phyloP scores from a whole-genome alignment of 2,113 vertebrate genomes.

The Panthera leo region DNA sequence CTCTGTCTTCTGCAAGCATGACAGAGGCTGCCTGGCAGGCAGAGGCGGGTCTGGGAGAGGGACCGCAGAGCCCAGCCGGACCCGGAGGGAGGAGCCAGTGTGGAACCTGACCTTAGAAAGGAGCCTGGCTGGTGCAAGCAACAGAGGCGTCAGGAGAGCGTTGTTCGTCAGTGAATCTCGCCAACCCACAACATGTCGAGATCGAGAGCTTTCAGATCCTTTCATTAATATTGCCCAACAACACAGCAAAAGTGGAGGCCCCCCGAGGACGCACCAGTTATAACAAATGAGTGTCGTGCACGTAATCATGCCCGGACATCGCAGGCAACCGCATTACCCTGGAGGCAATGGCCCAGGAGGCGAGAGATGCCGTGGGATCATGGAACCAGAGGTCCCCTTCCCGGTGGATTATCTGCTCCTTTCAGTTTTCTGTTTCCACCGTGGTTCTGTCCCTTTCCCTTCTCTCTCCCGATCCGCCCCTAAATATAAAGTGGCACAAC shows the following conservation, averaged over 20 bases:
- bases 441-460: neutral
- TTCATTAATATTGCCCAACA: neutral
- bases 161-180: neutral
- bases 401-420: neutral
- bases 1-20: neutral
- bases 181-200: neutral
- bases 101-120: fast-evolving
- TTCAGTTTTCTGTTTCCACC: neutral
- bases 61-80: too few species aligned
- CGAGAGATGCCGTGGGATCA: fast-evolving
- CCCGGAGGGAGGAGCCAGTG: neutral
- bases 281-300: fast-evolving
- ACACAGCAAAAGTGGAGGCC: neutral
- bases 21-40: neutral
- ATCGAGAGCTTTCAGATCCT: neutral
- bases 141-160: neutral
- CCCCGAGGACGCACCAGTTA: neutral
- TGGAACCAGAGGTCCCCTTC: neutral
- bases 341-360: too few species aligned
- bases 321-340: fast-evolving
- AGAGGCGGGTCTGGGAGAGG: fast-evolving
- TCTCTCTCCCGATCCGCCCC: conserved; percentile 19
- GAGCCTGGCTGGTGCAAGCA: fast-evolving
- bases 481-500: conserved; percentile 30
- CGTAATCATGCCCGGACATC: fast-evolving